Conservation (phyloP, 2,888 invertebrate genomes). For the Temnothorax unifasciatus region DNA sequence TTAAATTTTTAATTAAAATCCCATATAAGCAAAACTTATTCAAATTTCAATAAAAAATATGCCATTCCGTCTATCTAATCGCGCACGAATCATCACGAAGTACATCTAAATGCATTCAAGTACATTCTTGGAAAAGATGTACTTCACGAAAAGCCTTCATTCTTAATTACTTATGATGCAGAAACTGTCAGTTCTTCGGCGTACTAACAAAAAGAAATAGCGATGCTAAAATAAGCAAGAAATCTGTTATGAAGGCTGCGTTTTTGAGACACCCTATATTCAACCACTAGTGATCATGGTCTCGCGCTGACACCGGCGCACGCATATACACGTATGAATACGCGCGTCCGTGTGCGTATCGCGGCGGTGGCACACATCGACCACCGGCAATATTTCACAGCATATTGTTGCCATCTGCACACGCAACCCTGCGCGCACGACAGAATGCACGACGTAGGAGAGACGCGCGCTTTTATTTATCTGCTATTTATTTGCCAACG, state of each 20-base stretch:
- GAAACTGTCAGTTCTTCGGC: not conserved
- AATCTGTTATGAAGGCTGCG: not conserved
- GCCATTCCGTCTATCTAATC: not conserved
- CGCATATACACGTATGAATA: not conserved
- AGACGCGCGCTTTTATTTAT: slow-evolving; percentile 85
- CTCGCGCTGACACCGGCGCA: slow-evolving; percentile 33
- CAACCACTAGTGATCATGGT: slow-evolving; percentile 32
- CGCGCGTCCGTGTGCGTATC: slow-evolving; percentile 26
- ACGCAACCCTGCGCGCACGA: slow-evolving; percentile 78
- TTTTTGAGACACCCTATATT: slow-evolving; percentile 48
- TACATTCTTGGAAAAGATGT: not conserved
- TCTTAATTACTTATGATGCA: not conserved
- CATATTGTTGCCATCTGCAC: slow-evolving; percentile 86
- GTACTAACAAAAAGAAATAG: not conserved
- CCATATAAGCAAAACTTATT: not conserved
- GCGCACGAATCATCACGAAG: not conserved
- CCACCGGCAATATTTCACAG: slow-evolving; percentile 85
- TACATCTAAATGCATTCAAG: not conserved
- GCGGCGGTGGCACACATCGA: slow-evolving; percentile 53
- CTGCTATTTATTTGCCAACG: slow-evolving; percentile 85
- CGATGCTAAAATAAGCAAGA: not conserved
- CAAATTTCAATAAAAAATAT: not conserved
- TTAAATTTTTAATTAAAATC: not conserved
- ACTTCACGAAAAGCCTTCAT: not conserved
- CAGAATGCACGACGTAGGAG: slow-evolving; percentile 77